Conservation (phyloP, 2,888 invertebrate genomes). For the Polymixis lichenea region DNA sequence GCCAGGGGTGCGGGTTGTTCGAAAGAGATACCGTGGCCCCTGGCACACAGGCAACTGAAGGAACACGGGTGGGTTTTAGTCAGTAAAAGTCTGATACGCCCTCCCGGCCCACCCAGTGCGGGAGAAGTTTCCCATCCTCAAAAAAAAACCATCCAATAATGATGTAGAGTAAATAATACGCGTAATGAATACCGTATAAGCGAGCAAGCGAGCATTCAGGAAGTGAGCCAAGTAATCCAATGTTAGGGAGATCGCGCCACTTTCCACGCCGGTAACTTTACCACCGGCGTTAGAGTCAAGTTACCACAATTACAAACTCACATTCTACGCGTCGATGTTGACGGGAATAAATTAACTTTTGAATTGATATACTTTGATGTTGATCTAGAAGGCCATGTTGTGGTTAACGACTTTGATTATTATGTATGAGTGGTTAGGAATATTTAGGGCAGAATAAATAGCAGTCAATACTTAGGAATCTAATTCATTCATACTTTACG, state of each 20-base stretch:
- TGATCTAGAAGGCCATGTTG: slow-evolving; percentile 15
- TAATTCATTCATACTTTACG: too few species aligned
- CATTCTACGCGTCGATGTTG: slow-evolving; percentile 38
- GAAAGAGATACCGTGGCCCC: too few species aligned
- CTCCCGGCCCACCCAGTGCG: too few species aligned
- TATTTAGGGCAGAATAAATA: slow-evolving; percentile 1
- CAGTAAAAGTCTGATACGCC: too few species aligned
- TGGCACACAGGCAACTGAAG: too few species aligned
- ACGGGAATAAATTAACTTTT: slow-evolving; percentile 28
- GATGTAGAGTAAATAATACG: background rate
- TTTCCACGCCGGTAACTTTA: slow-evolving; percentile 75
- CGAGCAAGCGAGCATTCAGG: slow-evolving; percentile 35
- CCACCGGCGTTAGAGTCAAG: slow-evolving; percentile 65
- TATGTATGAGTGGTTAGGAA: background rate
- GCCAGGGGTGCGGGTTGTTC: too few species aligned
- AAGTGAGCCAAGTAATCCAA: slow-evolving; percentile 48
- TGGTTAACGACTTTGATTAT: slow-evolving; percentile 23
- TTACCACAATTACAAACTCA: slow-evolving; percentile 61
- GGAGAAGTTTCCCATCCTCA: too few species aligned
- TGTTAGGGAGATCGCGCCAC: slow-evolving; percentile 64
- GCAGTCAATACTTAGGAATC: background rate
- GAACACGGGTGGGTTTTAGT: too few species aligned
- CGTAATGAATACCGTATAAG: slow-evolving; percentile 27
- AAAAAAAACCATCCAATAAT: background rate
- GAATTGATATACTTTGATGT: slow-evolving; percentile 8